Evolutionary conservation across 2,797 vertebrate genomes (phyloP).

Genomic region (Galaxias olidus): DNA sequence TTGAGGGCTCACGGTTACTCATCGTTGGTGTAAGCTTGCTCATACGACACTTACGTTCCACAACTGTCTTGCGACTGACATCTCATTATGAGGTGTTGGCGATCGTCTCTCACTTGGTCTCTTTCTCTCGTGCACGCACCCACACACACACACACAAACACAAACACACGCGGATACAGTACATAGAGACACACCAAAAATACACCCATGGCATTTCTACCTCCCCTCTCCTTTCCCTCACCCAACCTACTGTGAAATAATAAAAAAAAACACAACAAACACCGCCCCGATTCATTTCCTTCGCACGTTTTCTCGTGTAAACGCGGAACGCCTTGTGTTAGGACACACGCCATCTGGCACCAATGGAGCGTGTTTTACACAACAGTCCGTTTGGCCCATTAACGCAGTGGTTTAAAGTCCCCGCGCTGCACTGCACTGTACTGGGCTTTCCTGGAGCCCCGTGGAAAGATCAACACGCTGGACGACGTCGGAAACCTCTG

Average conservation of each 20-base stretch:
- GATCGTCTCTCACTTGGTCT: no score
- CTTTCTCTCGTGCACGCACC: no score
- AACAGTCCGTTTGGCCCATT: conserved; percentile 40
- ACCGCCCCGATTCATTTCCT: conserved; percentile 36
- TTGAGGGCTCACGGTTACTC: no score
- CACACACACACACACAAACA: no score
- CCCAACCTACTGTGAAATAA: conserved; percentile 35
- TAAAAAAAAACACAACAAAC: conserved; percentile 23
- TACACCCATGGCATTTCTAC: background rate
- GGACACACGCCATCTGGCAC: conserved; percentile 46
- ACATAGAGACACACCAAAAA: no score
- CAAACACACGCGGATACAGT: no score
- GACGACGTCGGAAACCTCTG: conserved; percentile 16
- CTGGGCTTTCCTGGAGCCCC: conserved; percentile 24
- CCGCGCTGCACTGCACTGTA: conserved; percentile 1
- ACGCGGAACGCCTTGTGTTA: conserved; percentile 35
- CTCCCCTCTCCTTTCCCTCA: background rate
- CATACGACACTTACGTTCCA: no score
- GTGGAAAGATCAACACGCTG: conserved; percentile 25
- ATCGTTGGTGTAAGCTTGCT: no score
- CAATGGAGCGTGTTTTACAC: conserved; percentile 52
- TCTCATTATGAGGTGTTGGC: no score
- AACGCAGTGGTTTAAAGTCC: conserved; percentile 34
- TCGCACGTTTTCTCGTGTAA: conserved; percentile 25
- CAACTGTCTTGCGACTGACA: no score